Base-by-base conservation (phyloP, 1,140 invertebrate species). In the Bombus waltoni region DNA sequence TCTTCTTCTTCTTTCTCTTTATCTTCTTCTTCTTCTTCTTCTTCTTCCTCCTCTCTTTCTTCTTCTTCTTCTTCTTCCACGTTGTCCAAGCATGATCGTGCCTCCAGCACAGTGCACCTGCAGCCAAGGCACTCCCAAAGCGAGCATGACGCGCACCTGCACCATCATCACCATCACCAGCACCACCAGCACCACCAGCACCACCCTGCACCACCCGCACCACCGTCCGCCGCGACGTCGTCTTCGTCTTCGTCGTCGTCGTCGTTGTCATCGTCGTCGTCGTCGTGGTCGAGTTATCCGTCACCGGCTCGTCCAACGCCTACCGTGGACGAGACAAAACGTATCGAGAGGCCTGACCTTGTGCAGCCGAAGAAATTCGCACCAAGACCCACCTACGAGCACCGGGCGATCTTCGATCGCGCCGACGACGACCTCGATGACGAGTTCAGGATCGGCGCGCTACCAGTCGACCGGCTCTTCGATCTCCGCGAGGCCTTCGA, bases 331-430 rank as follows among this genome's bases (percentile, higher is more conserved):
- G 93, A 94, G 90, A 91, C 91, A 85, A 91, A 91, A 88, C 89
- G 89, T 85, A 93, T 91, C 93, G 94, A 94, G 90, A 74, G 81
- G 72, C 91, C 89, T 68, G 81, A 81, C 78, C 76, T 87, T 81
- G 76, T 88, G 75, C 78, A 75, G 42, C 90, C 81, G 91, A 94
- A 94, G 92, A 94, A 93, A 89, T 94, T 94, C 87, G 94, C 94
- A 91, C 94, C 94, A 88, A 93, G 94, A 91, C 95, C 94, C 73
- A 95, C 94, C 90, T 95, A 94, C 92, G 94, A 95, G 90, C 94
- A 95, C 91, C 92, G 94, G 87, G 93, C 94, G 85, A 92, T 94
- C 88, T 91, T 94, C 89, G 94, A 95, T 92, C 94, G 93, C 91
- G 92, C 91, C 91, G 93, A 94, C 89, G 93, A 94, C 90, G 94